Conservation (phyloP, 1,140 invertebrate genomes). For the Habropoda laboriosa region DNA sequence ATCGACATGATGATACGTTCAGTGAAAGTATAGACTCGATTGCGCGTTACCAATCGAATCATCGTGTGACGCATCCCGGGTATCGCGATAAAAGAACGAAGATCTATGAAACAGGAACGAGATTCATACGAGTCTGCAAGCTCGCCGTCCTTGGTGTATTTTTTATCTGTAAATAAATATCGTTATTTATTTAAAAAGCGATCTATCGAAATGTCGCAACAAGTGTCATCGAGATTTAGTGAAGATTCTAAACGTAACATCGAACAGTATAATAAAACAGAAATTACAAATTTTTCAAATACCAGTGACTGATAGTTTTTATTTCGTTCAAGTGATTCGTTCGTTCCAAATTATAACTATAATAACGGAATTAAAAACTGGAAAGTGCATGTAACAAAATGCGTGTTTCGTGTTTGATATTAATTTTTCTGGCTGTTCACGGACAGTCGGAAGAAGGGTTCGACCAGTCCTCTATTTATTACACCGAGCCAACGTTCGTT, state of each 20-base stretch:
- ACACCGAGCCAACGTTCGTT: constrained; percentile 74
- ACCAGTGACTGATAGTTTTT: neutral
- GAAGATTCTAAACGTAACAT: neutral
- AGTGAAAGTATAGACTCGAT: constrained; percentile 51
- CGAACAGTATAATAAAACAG: too few relatives aligned
- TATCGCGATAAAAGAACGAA: constrained; percentile 35
- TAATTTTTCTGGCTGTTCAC: constrained; percentile 23
- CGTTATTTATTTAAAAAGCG: neutral
- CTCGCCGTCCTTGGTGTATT: neutral
- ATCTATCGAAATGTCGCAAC: constrained; percentile 22
- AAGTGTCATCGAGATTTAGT: constrained; percentile 14
- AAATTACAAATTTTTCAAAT: too few relatives aligned
- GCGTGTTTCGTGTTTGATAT: neutral
- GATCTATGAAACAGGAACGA: neutral
- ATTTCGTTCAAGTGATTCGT: neutral
- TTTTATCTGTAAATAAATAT: constrained; percentile 20
- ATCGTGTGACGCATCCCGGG: constrained; percentile 50
- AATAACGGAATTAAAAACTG: neutral
- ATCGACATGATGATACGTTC: neutral
- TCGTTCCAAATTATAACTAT: neutral
- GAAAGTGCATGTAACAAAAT: constrained; percentile 22
- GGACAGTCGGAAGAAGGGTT: constrained; percentile 61
- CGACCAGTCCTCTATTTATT: constrained; percentile 74
- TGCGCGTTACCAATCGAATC: constrained; percentile 19
- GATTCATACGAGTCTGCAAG: neutral